Evolutionary conservation across 2,113 vertebrate genomes (phyloP).

Genomic region (Prunella himalayana): DNA sequence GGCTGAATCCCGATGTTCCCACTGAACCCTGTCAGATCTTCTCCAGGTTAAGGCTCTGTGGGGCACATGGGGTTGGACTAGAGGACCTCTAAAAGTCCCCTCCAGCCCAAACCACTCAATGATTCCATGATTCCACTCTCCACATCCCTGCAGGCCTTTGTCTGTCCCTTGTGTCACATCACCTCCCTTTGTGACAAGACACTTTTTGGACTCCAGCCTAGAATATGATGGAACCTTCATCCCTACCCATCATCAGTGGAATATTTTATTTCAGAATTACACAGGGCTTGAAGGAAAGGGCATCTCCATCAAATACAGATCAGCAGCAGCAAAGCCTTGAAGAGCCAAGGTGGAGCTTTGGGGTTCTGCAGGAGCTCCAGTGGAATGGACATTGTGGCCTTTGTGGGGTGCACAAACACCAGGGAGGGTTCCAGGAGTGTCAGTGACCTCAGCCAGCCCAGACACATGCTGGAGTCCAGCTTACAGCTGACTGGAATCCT

Average conservation of each 20-base stretch:
- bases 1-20: neutral
- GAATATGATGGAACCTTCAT: neutral
- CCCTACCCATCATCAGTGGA: rapidly evolving
- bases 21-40: neutral
- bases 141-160: neutral
- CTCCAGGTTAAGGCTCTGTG: neutral
- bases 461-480: conserved; percentile 47
- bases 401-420: neutral
- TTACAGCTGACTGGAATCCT: conserved; percentile 73
- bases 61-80: rapidly evolving
- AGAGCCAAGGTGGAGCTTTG: neutral
- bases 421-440: neutral
- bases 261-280: neutral
- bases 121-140: neutral
- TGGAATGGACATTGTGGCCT: neutral
- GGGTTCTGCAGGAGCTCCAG: rapidly evolving
- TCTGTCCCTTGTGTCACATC: neutral
- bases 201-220: neutral
- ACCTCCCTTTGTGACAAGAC: neutral
- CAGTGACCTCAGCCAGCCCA: conserved; percentile 64
- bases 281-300: neutral
- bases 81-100: neutral
- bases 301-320: rapidly evolving
- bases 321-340: neutral
- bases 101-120: neutral